Evolutionary conservation across 2,888 invertebrate species (phyloP).

Genomic region (Idaea straminata): DNA sequence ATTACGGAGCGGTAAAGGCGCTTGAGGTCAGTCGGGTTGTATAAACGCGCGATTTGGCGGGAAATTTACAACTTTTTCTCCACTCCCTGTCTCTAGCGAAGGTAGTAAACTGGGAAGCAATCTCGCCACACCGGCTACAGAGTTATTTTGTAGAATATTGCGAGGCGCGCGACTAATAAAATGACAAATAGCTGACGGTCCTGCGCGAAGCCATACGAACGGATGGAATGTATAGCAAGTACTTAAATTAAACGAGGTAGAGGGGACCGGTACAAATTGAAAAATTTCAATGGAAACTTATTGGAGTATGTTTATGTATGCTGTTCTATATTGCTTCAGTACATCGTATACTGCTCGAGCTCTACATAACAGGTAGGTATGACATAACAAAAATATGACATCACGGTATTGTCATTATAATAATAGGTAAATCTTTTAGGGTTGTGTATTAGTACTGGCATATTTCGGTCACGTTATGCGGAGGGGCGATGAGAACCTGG

Average conservation of each 20-base stretch:
- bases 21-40: slow-evolving; percentile 69
- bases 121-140: slow-evolving; percentile 59
- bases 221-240: slow-evolving; percentile 40
- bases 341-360: background rate
- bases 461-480: too few species aligned
- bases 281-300: background rate
- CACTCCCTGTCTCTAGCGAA: slow-evolving; percentile 54
- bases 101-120: slow-evolving; percentile 74
- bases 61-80: slow-evolving; percentile 77
- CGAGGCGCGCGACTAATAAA: slow-evolving; percentile 72
- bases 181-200: slow-evolving; percentile 71
- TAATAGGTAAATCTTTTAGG: too few species aligned
- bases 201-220: slow-evolving; percentile 45
- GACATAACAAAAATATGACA: too few species aligned
- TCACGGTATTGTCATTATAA: too few species aligned
- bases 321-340: background rate
- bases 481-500: too few species aligned
- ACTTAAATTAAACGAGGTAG: slow-evolving; percentile 27
- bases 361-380: too few species aligned
- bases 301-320: background rate
- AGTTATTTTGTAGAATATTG: slow-evolving; percentile 74
- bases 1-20: slow-evolving; percentile 55
- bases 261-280: background rate
- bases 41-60: slow-evolving; percentile 72
- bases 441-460: too few species aligned